Percentiles rank a stretch among this genome's conserved stretches.
Evolutionary conservation across 1,140 invertebrate genomes (phyloP).

Genomic region (Drosophila kepulauana): DNA sequence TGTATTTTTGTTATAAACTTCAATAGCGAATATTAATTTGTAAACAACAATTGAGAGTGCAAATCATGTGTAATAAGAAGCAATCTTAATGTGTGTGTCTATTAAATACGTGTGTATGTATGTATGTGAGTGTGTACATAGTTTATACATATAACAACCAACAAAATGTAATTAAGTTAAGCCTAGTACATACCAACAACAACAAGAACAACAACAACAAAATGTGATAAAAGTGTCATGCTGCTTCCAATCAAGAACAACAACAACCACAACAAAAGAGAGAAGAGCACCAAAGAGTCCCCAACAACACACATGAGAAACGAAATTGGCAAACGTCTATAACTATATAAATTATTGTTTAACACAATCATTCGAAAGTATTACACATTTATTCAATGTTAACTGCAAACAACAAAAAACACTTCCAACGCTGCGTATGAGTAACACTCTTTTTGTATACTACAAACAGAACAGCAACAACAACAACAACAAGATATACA

Average conservation of each 20-base stretch:
- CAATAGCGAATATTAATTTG: conserved; percentile 76
- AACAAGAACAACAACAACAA: conserved; percentile 58
- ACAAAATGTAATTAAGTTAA: conserved; percentile 70
- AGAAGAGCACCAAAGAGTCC: conserved; percentile 48
- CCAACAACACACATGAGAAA: conserved; percentile 17
- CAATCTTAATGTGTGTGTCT: conserved; percentile 67
- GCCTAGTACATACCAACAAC: conserved; percentile 77
- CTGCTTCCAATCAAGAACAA: conserved; percentile 68
- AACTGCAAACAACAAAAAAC: conserved; percentile 57
- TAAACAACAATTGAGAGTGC: conserved; percentile 49
- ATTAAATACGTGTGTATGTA: conserved; percentile 13
- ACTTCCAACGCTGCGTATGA: conserved; percentile 74
- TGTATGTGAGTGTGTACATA: conserved; percentile 40
- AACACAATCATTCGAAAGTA: conserved; percentile 44
- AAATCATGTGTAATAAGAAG: conserved; percentile 68
- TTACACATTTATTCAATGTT: conserved; percentile 57
- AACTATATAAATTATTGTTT: conserved; percentile 37
- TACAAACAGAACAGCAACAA: conserved; percentile 50
- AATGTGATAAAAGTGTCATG: conserved; percentile 81
- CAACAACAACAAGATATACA: conserved; percentile 44
- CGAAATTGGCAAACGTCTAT: conserved; percentile 8
- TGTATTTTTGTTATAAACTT: conserved; percentile 72
- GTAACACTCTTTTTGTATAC: conserved; percentile 74
- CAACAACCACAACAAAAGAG: conserved; percentile 40
- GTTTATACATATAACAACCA: conserved; percentile 54